A percentile compares a stretch with the other conserved stretches of the same genome.
Conservation (phyloP, 2,888 invertebrate species). For the Ichneumon xanthorius region DNA sequence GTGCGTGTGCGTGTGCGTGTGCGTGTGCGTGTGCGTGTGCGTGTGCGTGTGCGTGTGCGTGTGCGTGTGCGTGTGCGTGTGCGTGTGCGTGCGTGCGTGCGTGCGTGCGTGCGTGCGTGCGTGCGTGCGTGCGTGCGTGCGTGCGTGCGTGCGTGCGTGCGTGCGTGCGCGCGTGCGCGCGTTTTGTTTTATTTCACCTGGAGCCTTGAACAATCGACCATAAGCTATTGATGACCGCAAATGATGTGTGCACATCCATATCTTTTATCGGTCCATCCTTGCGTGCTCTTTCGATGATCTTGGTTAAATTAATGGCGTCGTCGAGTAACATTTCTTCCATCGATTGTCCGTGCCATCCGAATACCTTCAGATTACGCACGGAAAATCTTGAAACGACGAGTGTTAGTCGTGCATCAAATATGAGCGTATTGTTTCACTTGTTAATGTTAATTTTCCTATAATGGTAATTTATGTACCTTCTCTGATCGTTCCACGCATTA, state of each 20-base stretch:
- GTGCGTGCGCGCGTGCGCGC: not conserved
- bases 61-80: too few relatives aligned
- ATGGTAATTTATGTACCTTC: conserved; percentile 80
- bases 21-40: too few relatives aligned
- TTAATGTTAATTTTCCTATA: not conserved
- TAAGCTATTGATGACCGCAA: conserved; percentile 88
- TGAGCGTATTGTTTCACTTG: not conserved
- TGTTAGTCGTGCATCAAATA: conserved; percentile 19
- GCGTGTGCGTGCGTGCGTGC: too few relatives aligned
- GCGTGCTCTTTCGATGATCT: conserved; percentile 83
- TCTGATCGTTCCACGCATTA: conserved; percentile 88
- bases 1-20: too few relatives aligned
- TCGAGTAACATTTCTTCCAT: conserved; percentile 89
- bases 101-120: too few relatives aligned
- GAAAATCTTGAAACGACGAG: conserved; percentile 85
- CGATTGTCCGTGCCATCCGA: conserved; percentile 88
- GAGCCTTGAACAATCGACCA: conserved; percentile 90
- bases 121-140: too few relatives aligned
- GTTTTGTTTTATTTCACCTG: conserved; percentile 80
- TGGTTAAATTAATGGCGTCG: conserved; percentile 86
- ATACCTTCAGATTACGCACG: conserved; percentile 88
- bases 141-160: too few relatives aligned
- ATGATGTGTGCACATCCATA: conserved; percentile 85
- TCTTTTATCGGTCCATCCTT: conserved; percentile 83
- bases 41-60: too few relatives aligned